Evolutionary conservation across 2,797 vertebrate genomes (phyloP), one percentile per base, ranked within the genome.

Genomic region (Xenopus petersii): DNA sequence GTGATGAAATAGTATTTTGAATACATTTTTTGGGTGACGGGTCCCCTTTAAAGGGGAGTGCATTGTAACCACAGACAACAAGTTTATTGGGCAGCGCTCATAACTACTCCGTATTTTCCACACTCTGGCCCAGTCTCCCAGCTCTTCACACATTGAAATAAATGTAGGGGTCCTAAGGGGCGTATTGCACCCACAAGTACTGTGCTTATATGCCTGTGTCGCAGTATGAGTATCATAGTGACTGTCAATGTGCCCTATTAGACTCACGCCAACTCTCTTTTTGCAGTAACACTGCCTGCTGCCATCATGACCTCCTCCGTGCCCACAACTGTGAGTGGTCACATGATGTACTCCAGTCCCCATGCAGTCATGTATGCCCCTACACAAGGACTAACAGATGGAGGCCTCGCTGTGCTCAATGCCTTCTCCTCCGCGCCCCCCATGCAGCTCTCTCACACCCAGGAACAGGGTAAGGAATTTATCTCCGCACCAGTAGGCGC

Each of bases 341-440:
- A 98, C 92, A 98, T 98, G 96, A 97, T 99, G 96, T 99, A 99
- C 89, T 92, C 94, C 80, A 96, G 95, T 82, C 94, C 95, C 3
- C 96, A 98, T 15, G 93, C 97, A 0, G 93, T 99, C 84, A 99
- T 99, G 97, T 99, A 99, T 2, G 92, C 97, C 1, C 97, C 96
- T 73, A 93, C 95, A 12, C 94, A 95, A 0, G 82, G 92, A 73
- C 91, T 98, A 79, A 71, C 94, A 0, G 97, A 98, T 7, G 95
- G 95, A 7, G 90, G 96, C 17, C 91, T 98, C 59, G 93, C 97
- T 0, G 95, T 98, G 89, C 96, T 99, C 87, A 99, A 98, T 81
- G 95, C 97, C 85, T 98, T 98, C 90, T 95, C 97, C 68, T 95
- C 96, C 90, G 93, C 93, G 0, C 89, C 93, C 59, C 89, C 95